Evolutionary conservation across 2,797 vertebrate species (phyloP).

Genomic region (Enteromius paludinosus): DNA sequence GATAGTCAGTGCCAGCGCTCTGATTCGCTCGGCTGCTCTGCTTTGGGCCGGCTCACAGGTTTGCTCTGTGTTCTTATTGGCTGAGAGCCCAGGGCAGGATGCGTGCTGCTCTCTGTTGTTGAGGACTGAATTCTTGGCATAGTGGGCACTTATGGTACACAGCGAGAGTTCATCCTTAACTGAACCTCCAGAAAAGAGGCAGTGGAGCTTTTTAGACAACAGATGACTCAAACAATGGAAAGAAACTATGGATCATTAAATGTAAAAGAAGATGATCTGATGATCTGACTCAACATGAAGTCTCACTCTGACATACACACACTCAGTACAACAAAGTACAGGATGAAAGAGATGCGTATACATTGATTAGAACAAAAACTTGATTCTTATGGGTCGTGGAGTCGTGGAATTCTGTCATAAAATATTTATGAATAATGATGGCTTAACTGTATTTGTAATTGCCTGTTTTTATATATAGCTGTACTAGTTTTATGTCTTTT

Average conservation of each 20-base stretch:
- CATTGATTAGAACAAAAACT: not conserved
- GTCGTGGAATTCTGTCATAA: not conserved
- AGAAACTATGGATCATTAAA: conserved; percentile 43
- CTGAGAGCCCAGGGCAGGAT: conserved; percentile 12
- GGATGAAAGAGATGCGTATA: not conserved
- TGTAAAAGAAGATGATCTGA: conserved; percentile 8
- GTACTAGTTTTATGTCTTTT: not conserved
- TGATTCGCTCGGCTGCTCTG: conserved; percentile 24
- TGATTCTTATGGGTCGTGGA: not conserved
- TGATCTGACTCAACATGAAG: not conserved
- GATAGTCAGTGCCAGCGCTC: conserved; percentile 1
- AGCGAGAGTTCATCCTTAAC: conserved; percentile 27
- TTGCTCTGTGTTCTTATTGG: conserved; percentile 27
- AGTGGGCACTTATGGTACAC: conserved; percentile 21
- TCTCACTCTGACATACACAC: not conserved
- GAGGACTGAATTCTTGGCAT: conserved; percentile 29
- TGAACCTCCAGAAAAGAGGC: not conserved
- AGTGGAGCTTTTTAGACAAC: not conserved
- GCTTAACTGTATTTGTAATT: not conserved
- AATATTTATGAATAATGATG: not conserved
- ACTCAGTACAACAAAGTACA: not conserved
- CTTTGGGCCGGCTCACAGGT: conserved; percentile 13
- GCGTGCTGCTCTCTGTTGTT: conserved; percentile 24
- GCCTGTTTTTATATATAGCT: not conserved
- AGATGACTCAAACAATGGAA: not conserved